These are phyloP conservation scores for Melanotaenia duboulayi DNA, from an alignment of 2,113 vertebrate genomes.

Conservation along the genomic window DNA sequence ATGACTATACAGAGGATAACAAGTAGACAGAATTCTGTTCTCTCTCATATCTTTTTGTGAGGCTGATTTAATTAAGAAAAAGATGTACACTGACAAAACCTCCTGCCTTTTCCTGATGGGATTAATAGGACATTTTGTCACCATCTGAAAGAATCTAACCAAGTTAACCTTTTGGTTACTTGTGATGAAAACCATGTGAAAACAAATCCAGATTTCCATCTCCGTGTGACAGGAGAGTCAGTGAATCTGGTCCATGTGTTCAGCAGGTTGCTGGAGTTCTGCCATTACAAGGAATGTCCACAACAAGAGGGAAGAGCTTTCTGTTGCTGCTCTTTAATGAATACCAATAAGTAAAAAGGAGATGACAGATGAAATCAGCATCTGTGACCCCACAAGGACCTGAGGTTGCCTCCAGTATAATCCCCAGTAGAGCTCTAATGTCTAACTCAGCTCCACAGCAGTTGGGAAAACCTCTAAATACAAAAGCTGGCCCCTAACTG, in stretches of 20 bases:
- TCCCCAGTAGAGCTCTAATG: neutral
- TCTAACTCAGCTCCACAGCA: constrained; percentile 19
- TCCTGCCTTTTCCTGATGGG: neutral
- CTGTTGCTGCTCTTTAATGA: constrained; percentile 10
- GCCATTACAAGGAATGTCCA: constrained; percentile 15
- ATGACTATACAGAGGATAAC: neutral
- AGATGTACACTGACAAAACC: neutral
- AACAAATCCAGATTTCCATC: constrained; percentile 28
- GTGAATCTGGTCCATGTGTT: constrained; percentile 52
- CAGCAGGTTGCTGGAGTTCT: constrained; percentile 58
- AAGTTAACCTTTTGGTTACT: neutral
- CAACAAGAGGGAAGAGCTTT: constrained; percentile 15
- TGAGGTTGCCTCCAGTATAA: neutral
- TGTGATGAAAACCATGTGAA: constrained; percentile 3
- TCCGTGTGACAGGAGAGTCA: constrained; percentile 5
- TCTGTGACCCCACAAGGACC: constrained; percentile 1
- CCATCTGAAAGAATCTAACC: neutral
- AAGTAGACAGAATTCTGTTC: neutral
- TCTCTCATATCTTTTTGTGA: neutral
- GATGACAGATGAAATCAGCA: constrained; percentile 11
- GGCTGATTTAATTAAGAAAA: constrained; percentile 8
- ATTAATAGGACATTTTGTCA: constrained; percentile 13
- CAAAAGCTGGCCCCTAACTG: constrained; percentile 13
- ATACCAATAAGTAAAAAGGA: neutral
- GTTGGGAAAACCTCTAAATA: constrained; percentile 36